Evolutionary conservation across 2,113 vertebrate species (phyloP), one percentile per base, ranked within the genome.

Genomic region (Brachionichthys hirsutus): DNA sequence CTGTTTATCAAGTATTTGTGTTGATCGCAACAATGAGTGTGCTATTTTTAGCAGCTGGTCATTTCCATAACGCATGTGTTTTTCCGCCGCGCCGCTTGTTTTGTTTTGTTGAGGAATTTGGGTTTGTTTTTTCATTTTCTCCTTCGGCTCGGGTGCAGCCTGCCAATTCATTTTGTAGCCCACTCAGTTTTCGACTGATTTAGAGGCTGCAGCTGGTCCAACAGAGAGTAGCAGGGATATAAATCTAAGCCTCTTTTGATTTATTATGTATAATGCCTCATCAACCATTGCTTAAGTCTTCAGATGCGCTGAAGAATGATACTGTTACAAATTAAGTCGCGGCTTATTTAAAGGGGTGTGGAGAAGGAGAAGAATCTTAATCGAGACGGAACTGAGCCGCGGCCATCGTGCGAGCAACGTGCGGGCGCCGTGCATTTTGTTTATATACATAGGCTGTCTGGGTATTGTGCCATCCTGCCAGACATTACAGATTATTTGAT

Each of bases 211-310:
- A 82, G 73, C 82, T 81, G 79, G 78, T 85, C 86, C 65, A 60
- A 63, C 58, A 20, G 70, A 80, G 74, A 77, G 70, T 57, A 77
- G 53, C 48, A 38, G 43, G 61, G 57, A 87, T 75, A 87, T 86
- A 80, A 86, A 89, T 88, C 85, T 77, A 77, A 86, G 72, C 78
- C 73, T 63, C 69, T 81, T 86, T 87, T 87, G 82, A 89, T 89
- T 88, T 83, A 88, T 88, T 83, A 86, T 85, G 79, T 72, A 88
- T 88, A 83, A 89, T 76, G 82, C 84, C 85, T 88, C 84, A 88
- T 88, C 85, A 88, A 78, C 77, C 61, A 20, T 84, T 84, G 82
- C 77, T 84, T 78, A 80, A 76, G 72, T 83, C 74, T 83, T 78
- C 54, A 75, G 77, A 85, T 79, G 67, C 75, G 67, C 62, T 70